Evolutionary conservation across 2,797 vertebrate species (phyloP).

Genomic region (Brotula barbata): DNA sequence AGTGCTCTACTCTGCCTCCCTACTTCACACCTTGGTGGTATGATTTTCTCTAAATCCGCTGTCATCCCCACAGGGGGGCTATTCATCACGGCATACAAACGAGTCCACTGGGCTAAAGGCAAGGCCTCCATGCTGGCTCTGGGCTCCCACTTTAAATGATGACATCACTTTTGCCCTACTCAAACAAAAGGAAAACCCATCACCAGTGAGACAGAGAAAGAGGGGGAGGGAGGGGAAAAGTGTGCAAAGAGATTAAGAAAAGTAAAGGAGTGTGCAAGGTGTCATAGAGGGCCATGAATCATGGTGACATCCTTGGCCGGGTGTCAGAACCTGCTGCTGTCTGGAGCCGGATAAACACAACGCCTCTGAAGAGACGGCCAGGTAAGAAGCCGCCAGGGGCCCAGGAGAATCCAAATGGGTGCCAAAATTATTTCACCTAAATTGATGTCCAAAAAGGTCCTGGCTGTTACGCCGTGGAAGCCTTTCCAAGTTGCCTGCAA

Average conservation of each 20-base stretch:
- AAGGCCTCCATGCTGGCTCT: slow-evolving; percentile 53
- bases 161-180: slow-evolving; percentile 73
- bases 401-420: slow-evolving; percentile 30
- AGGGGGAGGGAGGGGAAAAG: slow-evolving; percentile 24
- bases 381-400: slow-evolving; percentile 39
- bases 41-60: neutral
- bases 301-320: slow-evolving; percentile 68
- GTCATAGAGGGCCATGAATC: slow-evolving; percentile 74
- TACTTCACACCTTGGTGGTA: neutral
- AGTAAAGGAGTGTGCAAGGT: slow-evolving; percentile 71
- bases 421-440: slow-evolving; percentile 36
- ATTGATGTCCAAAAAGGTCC: slow-evolving; percentile 38
- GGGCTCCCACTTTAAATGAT: slow-evolving; percentile 62
- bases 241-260: slow-evolving; percentile 69
- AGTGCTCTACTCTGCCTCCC: slow-evolving; percentile 1
- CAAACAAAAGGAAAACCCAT: slow-evolving; percentile 77
- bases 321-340: slow-evolving; percentile 64
- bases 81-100: slow-evolving; percentile 64
- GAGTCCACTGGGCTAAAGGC: slow-evolving; percentile 36
- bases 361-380: slow-evolving; percentile 49
- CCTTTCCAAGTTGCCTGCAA: slow-evolving; percentile 19
- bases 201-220: slow-evolving; percentile 48
- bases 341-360: slow-evolving; percentile 64
- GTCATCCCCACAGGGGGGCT: slow-evolving; percentile 36
- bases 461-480: slow-evolving; percentile 21